Evolutionary conservation across 1,140 invertebrate genomes (phyloP).

Genomic region (Popillia japonica): DNA sequence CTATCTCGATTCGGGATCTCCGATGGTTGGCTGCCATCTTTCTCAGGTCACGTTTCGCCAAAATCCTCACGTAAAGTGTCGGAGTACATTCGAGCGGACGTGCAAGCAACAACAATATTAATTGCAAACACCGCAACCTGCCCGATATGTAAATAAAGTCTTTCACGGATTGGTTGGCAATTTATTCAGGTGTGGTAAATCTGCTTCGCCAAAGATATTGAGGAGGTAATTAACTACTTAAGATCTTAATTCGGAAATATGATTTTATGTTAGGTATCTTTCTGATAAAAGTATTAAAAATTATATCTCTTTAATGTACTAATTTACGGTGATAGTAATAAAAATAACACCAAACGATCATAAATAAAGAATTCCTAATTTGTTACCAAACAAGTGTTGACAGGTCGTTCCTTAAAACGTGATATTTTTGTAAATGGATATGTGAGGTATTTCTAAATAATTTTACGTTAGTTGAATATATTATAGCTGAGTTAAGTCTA

Average conservation of each 20-base stretch:
- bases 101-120: slow-evolving; percentile 18
- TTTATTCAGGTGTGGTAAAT: background rate
- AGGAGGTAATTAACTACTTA: too few species aligned
- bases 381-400: slow-evolving; percentile 9
- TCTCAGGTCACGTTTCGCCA: slow-evolving; percentile 23
- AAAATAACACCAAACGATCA: too few species aligned
- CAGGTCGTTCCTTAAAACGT: background rate
- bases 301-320: too few species aligned
- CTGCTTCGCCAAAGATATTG: too few species aligned
- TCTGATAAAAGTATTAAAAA: too few species aligned
- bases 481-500: background rate
- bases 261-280: too few species aligned
- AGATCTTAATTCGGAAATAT: too few species aligned
- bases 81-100: background rate
- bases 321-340: too few species aligned
- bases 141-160: slow-evolving; percentile 26
- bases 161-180: background rate
- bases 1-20: background rate
- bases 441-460: background rate
- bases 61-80: slow-evolving; percentile 17
- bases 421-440: slow-evolving; percentile 12
- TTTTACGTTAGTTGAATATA: background rate
- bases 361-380: background rate
- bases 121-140: background rate
- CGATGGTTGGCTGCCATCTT: background rate